Conservation (phyloP, 2,888 invertebrate genomes). For the Ligdia adustata region DNA sequence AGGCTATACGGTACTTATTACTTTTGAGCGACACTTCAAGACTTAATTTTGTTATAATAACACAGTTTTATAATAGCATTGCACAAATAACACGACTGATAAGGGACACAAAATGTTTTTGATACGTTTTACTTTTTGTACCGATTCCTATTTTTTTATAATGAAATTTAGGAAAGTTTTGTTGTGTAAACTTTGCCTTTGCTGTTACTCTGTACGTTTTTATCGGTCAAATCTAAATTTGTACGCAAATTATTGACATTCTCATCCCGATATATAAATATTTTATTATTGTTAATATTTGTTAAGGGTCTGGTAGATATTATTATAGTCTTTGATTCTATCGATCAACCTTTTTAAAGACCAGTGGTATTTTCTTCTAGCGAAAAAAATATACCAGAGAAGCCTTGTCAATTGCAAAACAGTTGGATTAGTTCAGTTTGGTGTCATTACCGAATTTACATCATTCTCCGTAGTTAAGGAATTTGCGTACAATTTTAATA, state of each 20-base stretch:
- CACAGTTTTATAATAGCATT: slow-evolving; percentile 71
- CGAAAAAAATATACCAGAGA: no score
- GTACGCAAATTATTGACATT: slow-evolving; percentile 59
- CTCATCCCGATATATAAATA: slow-evolving; percentile 37
- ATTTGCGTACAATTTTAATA: slow-evolving; percentile 58
- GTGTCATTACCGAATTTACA: no score
- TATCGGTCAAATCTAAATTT: slow-evolving; percentile 46
- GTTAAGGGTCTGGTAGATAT: slow-evolving; percentile 30
- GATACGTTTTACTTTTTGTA: slow-evolving; percentile 77
- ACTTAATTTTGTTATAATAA: slow-evolving; percentile 64
- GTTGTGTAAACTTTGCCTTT: slow-evolving; percentile 65
- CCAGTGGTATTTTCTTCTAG: no score
- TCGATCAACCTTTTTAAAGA: no score
- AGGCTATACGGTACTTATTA: slow-evolving; percentile 74
- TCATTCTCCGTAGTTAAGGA: no score
- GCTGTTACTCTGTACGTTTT: slow-evolving; percentile 56
- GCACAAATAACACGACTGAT: slow-evolving; percentile 82
- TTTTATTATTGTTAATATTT: slow-evolving; percentile 34
- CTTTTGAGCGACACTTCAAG: slow-evolving; percentile 84
- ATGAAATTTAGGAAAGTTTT: slow-evolving; percentile 54
- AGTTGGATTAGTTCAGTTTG: no score
- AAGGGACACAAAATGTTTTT: slow-evolving; percentile 82
- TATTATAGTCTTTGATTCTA: no score
- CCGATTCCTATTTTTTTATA: slow-evolving; percentile 72
- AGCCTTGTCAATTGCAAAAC: no score